Percentiles rank a stretch among this genome's conserved stretches.
phyloP scores from a whole-genome alignment of 2,113 vertebrate genomes.

The Ailurus styani region DNA sequence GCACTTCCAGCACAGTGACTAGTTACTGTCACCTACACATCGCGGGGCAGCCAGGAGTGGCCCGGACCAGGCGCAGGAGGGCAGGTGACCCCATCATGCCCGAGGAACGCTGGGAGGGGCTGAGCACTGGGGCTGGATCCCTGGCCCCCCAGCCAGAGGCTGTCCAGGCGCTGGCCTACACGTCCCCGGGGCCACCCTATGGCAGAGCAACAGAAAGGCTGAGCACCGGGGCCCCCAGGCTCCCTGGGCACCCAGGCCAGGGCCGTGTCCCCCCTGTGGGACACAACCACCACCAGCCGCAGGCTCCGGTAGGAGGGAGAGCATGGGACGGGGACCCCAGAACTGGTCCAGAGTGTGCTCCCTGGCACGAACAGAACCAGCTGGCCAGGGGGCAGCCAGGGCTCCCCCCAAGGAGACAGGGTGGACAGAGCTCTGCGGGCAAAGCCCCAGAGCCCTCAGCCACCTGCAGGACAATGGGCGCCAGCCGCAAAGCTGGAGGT shows the following conservation, averaged over 20 bases:
- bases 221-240: neutral
- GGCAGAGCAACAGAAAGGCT: neutral
- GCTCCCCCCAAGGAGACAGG: too few relatives aligned
- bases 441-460: neutral
- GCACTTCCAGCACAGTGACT: accelerated
- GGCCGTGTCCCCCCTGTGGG: neutral
- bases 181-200: accelerated
- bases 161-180: too few relatives aligned
- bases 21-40: accelerated
- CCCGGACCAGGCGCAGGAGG: accelerated
- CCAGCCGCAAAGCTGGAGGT: neutral
- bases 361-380: too few relatives aligned
- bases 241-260: neutral
- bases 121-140: accelerated
- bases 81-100: accelerated
- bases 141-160: accelerated
- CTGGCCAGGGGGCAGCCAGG: neutral
- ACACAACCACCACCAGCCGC: neutral
- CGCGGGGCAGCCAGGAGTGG: accelerated
- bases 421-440: neutral
- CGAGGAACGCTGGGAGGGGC: accelerated
- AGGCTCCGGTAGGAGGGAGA: neutral
- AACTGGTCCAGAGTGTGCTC: neutral
- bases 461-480: accelerated
- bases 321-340: neutral